Evolutionary conservation across 1,140 invertebrate genomes (phyloP), one percentile per base, ranked within the genome.

Genomic region (Potamilus streckersoni): DNA sequence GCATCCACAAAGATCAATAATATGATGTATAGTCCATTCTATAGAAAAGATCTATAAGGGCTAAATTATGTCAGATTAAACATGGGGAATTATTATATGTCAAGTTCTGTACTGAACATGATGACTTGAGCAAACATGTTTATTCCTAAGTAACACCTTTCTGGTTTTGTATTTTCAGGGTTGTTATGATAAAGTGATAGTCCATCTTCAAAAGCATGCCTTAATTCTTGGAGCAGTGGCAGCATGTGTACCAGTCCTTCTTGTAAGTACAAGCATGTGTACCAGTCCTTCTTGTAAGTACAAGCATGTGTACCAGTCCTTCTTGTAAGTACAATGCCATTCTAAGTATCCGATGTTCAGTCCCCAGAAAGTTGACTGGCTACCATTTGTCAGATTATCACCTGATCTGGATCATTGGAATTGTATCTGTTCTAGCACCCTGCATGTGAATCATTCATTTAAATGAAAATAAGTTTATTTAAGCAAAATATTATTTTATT

Each of bases 271-370:
- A 49, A 11, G n/a, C n/a, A n/a, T n/a, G n/a, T n/a, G n/a, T n/a
- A n/a, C n/a, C n/a, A n/a, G n/a, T n/a, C n/a, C n/a, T n/a, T n/a
- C 69, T 87, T 81, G 86, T 85, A 77, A 80, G 85, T 84, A 31
- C 61, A 49, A 6, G 83, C 85, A 19, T 73, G 79, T 69, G 84
- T 87, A 31, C 86, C 86, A n/a, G 63, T 85, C 19, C 83, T 87
- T 74, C 69, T 87, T 81, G 86, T 85, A 77, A 80, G 85, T 84
- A 31, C 61, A 49, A 11, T 2, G 17, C 60, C 23, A 38, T 56
- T 31, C 14, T 20, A 2, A 16, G 31, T 68, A 68, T 17, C 55
- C 2, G 6, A 2, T 27, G 31, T 19, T 16, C n/a, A 55, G 49
- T n/a, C n/a, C 13, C 16, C 14, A 55, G 15, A 49, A 68, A n/a